A percentile compares a stretch with the other conserved stretches of the same genome.
phyloP scores from a whole-genome alignment of 2,797 vertebrate species.

The Premnoplex brunnescens region DNA sequence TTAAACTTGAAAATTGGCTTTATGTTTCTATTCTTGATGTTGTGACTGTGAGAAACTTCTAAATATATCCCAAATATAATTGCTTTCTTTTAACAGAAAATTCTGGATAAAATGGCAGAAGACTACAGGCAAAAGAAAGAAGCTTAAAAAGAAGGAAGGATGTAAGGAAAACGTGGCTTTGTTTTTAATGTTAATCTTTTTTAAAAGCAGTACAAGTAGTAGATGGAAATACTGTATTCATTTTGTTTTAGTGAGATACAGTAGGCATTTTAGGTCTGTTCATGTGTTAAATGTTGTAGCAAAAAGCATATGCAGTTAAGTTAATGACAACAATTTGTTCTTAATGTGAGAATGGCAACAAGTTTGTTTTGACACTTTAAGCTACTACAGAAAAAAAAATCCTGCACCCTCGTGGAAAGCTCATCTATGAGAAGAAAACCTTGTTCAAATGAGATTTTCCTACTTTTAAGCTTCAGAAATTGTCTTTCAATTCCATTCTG shows the following conservation, averaged over 20 bases:
- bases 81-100: conserved; percentile 74
- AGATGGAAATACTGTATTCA: conserved; percentile 74
- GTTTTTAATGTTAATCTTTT: conserved; percentile 82
- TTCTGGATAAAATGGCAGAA: conserved; percentile 83
- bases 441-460: conserved; percentile 48
- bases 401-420: conserved; percentile 67
- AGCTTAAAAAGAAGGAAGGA: conserved; percentile 66
- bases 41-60: background rate
- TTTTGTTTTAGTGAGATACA: conserved; percentile 77
- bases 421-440: conserved; percentile 54
- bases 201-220: conserved; percentile 77
- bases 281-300: conserved; percentile 80
- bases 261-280: conserved; percentile 76
- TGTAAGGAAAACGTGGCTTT: conserved; percentile 75
- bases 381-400: conserved; percentile 56
- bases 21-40: background rate
- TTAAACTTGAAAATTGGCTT: background rate
- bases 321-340: conserved; percentile 74
- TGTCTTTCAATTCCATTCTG: conserved; percentile 72
- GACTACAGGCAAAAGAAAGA: conserved; percentile 79
- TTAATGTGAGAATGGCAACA: conserved; percentile 68
- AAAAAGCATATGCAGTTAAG: conserved; percentile 73
- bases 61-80: background rate
- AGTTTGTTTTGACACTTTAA: conserved; percentile 61
- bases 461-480: conserved; percentile 68